Evolutionary conservation across 2,888 invertebrate genomes (phyloP).

Genomic region (Erpobdella octoculata): DNA sequence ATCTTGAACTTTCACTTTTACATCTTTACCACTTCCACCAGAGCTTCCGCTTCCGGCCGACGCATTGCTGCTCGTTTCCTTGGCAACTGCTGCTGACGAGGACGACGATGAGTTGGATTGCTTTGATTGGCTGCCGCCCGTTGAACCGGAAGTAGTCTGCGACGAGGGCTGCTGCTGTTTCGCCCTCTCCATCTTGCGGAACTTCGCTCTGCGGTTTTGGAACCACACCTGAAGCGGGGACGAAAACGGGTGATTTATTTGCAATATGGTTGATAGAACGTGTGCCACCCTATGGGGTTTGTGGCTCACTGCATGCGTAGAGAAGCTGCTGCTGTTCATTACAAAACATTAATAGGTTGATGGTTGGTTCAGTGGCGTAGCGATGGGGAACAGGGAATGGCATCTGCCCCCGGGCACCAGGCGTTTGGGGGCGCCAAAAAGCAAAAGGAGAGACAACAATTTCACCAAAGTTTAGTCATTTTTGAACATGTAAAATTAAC

Average conservation of each 20-base stretch:
- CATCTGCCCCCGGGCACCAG: too few species aligned
- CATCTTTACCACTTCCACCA: conserved; percentile 29
- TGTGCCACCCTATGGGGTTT: too few species aligned
- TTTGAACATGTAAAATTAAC: too few species aligned
- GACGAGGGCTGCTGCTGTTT: conserved; percentile 46
- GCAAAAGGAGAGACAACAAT: too few species aligned
- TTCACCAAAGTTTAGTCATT: too few species aligned
- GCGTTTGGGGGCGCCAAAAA: too few species aligned
- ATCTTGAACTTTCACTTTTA: conserved; percentile 33
- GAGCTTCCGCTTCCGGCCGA: neutral
- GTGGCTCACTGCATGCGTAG: too few species aligned
- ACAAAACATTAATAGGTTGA: too few species aligned
- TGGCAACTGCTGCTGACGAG: neutral
- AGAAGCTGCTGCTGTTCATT: too few species aligned
- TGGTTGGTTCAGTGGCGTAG: too few species aligned
- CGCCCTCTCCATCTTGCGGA: conserved; percentile 51
- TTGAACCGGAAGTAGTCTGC: conserved; percentile 22
- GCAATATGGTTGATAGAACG: neutral
- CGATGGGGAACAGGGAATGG: too few species aligned
- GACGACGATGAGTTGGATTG: neutral
- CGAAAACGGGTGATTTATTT: neutral
- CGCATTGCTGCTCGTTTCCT: neutral
- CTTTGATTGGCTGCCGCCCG: conserved; percentile 4
- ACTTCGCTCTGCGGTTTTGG: conserved; percentile 52
- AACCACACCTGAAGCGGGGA: conserved; percentile 49